Evolutionary conservation across 2,888 invertebrate species (phyloP).

Genomic region (Pseudococcus jackbeardsleyi): DNA sequence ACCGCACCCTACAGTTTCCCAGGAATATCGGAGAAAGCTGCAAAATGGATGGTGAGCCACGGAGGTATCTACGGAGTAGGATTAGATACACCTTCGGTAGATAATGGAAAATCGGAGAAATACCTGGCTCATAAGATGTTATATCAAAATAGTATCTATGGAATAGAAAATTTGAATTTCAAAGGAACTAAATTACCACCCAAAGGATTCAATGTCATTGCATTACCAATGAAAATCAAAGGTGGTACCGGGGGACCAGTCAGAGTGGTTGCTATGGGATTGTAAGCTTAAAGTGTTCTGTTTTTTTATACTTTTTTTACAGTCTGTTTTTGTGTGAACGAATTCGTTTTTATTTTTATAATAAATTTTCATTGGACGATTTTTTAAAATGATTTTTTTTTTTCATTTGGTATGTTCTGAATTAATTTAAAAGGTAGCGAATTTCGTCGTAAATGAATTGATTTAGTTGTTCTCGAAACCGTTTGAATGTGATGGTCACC

Average conservation of each 20-base stretch:
- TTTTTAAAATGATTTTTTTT: neutral
- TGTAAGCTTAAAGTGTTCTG: neutral
- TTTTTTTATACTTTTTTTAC: neutral
- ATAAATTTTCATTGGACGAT: neutral
- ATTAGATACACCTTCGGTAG: constrained; percentile 77
- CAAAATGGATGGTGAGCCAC: constrained; percentile 74
- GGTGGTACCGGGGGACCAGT: constrained; percentile 71
- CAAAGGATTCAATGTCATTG: constrained; percentile 72
- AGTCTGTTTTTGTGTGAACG: neutral
- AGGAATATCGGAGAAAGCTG: constrained; percentile 75
- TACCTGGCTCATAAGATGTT: constrained; percentile 73
- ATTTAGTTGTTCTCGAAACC: too few relatives aligned
- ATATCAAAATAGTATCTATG: constrained; percentile 71
- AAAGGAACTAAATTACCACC: constrained; percentile 69
- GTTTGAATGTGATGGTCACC: too few relatives aligned
- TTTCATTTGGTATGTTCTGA: too few relatives aligned
- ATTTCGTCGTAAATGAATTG: too few relatives aligned
- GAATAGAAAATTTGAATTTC: constrained; percentile 75
- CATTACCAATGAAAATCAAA: constrained; percentile 76
- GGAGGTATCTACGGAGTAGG: constrained; percentile 77
- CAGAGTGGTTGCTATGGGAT: neutral
- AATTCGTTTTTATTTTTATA: neutral
- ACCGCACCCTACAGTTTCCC: constrained; percentile 62
- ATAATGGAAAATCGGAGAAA: constrained; percentile 72
- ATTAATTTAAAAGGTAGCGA: too few relatives aligned